Percentiles rank a stretch among this genome's conserved stretches.
Conservation (phyloP, 2,797 vertebrate species). For the Acanthis flammea region DNA sequence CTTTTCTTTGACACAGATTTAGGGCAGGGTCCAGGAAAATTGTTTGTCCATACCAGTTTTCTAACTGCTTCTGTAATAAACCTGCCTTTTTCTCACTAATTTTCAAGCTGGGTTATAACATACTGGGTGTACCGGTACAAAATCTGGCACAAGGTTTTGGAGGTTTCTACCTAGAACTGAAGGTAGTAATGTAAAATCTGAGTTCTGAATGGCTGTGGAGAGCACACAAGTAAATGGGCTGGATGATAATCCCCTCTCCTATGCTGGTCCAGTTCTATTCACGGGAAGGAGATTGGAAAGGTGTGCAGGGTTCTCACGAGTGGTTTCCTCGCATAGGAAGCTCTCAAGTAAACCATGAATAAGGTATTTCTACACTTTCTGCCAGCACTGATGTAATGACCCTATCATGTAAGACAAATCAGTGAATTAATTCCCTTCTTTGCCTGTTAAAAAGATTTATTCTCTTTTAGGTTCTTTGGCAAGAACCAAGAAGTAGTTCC, state of each 20-base stretch:
- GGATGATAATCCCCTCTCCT: neutral
- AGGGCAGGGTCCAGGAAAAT: neutral
- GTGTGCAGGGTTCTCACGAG: neutral
- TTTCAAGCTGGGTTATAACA: neutral
- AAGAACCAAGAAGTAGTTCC: neutral
- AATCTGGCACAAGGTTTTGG: neutral
- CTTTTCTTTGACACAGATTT: neutral
- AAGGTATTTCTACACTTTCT: neutral
- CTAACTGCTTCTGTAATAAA: neutral
- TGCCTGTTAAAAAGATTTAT: constrained; percentile 8
- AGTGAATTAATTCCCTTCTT: neutral
- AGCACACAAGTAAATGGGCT: neutral
- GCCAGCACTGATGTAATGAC: neutral
- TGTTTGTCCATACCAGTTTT: neutral
- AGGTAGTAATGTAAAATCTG: neutral
- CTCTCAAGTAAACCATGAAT: neutral
- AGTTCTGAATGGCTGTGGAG: neutral
- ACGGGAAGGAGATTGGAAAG: neutral
- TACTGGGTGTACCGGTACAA: neutral
- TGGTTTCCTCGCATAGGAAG: neutral
- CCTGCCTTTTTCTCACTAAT: neutral
- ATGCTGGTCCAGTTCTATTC: neutral
- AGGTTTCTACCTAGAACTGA: neutral
- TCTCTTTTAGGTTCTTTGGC: neutral
- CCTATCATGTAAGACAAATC: neutral